A percentile compares a stretch with the other conserved stretches of the same genome.
Conservation (phyloP, 37 sponge, comb jelly and placozoan genomes). For the Agelas oroides region DNA sequence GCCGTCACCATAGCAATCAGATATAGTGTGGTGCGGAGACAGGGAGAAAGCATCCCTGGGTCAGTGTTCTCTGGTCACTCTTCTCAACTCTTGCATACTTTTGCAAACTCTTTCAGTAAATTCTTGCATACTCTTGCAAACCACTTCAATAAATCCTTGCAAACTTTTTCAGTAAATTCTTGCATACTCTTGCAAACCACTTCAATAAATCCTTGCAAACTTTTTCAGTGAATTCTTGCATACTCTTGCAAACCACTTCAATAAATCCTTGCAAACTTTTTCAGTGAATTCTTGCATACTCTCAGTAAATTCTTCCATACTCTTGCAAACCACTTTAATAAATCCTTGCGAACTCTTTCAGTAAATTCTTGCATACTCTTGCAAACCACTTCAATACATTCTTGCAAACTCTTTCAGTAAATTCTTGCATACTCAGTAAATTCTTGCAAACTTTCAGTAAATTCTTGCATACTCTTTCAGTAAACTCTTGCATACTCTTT, state of each 20-base stretch:
- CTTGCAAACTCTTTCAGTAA: too few relatives aligned
- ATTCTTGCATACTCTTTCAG: too few relatives aligned
- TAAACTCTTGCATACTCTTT: neutral
- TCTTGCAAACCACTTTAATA: neutral
- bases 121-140: neutral
- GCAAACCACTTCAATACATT: too few relatives aligned
- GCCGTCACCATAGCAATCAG: conserved; percentile 89
- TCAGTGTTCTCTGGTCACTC: conserved; percentile 30
- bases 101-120: too few relatives aligned
- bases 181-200: neutral
- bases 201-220: too few relatives aligned
- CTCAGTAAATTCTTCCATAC: neutral
- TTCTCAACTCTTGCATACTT: too few relatives aligned
- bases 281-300: neutral
- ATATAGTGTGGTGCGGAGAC: conserved; percentile 91
- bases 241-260: neutral
- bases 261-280: too few relatives aligned
- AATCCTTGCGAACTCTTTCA: neutral
- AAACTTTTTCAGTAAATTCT: too few relatives aligned
- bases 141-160: too few relatives aligned
- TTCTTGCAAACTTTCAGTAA: too few relatives aligned
- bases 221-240: too few relatives aligned
- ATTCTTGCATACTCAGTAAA: conserved; percentile 1
- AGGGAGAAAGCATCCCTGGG: conserved; percentile 74
- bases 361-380: too few relatives aligned